Conservation (phyloP, 2,797 vertebrate species). For the Choloepus didactylus region DNA sequence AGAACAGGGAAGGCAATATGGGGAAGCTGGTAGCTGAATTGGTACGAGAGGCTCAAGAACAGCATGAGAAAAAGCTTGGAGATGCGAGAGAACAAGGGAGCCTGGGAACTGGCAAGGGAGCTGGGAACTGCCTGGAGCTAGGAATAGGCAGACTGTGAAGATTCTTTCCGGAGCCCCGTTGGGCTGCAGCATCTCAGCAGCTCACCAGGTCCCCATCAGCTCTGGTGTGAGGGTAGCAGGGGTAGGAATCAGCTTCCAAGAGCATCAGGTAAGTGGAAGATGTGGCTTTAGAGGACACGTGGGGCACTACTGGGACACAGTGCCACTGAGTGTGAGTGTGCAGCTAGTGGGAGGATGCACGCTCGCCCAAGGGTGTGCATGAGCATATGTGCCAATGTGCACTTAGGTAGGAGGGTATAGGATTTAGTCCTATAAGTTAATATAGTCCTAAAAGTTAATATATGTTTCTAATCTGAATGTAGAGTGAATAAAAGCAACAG, state of each 20-base stretch:
- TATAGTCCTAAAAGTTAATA: background rate
- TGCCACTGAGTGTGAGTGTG: accelerated
- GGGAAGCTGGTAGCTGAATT: background rate
- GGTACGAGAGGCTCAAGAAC: background rate
- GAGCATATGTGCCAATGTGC: accelerated
- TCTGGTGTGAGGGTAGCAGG: background rate
- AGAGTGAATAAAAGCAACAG: background rate
- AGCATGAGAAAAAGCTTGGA: background rate
- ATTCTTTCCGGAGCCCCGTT: background rate
- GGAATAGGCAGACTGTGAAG: background rate
- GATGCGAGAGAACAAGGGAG: no score
- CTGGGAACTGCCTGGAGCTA: background rate
- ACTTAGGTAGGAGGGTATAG: no score
- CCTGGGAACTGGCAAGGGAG: background rate
- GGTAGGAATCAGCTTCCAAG: background rate
- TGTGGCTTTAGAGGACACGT: background rate
- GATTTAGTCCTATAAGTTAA: background rate
- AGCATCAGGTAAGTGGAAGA: background rate
- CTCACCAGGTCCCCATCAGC: background rate
- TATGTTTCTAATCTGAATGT: constrained; percentile 1
- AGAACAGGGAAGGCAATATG: background rate
- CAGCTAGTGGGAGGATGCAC: background rate
- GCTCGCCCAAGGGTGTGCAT: background rate
- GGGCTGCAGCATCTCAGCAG: background rate
- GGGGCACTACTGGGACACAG: background rate